Conservation (phyloP, 2,888 invertebrate genomes). For the Athalia circularis region DNA sequence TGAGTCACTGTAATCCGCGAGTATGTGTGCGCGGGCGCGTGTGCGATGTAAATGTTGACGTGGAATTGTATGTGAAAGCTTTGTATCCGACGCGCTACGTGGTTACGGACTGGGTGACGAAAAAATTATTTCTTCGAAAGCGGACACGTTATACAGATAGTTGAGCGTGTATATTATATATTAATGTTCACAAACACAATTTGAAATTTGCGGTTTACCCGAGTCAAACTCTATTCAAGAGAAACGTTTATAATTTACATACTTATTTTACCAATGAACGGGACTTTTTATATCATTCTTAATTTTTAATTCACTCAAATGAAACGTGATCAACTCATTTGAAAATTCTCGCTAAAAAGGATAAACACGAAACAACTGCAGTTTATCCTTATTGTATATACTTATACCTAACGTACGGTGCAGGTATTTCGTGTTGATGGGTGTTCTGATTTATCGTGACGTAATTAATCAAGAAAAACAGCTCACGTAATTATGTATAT, state of each 20-base stretch:
- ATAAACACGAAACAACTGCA: too few relatives aligned
- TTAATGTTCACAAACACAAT: background rate
- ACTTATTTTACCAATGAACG: too few relatives aligned
- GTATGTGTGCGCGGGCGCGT: background rate
- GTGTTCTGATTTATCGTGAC: background rate
- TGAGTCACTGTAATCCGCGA: conserved; percentile 5
- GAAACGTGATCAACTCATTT: too few relatives aligned
- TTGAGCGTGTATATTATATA: background rate
- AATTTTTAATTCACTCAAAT: too few relatives aligned
- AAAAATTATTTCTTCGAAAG: conserved; percentile 18
- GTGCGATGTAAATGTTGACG: background rate
- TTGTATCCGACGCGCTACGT: background rate
- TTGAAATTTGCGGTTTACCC: conserved; percentile 5
- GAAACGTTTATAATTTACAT: too few relatives aligned
- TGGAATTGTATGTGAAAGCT: background rate
- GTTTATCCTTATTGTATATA: too few relatives aligned
- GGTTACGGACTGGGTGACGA: background rate
- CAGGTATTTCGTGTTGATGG: too few relatives aligned
- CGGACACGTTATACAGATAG: background rate
- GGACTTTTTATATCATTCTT: too few relatives aligned
- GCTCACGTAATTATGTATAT: background rate
- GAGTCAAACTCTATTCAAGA: background rate
- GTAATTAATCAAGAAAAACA: background rate
- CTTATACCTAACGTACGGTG: too few relatives aligned
- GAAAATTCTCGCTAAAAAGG: too few relatives aligned